phyloP scores from a whole-genome alignment of 2,113 vertebrate genomes.

The Paradoxurus hermaphroditus region DNA sequence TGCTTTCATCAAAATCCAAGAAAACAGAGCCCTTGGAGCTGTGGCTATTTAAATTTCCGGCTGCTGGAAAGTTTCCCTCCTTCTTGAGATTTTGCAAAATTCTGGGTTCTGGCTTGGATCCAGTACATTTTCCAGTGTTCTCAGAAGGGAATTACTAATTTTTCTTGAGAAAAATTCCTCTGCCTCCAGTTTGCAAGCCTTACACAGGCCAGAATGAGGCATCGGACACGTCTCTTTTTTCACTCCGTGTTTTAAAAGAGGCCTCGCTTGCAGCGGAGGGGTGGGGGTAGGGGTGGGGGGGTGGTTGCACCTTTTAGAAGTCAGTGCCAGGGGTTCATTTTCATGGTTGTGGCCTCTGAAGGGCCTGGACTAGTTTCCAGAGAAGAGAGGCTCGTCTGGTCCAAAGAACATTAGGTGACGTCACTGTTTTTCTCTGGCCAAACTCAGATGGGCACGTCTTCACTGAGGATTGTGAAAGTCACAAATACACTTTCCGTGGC shows the following conservation, averaged over 20 bases:
- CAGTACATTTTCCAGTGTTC: not conserved
- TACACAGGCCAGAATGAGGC: not conserved
- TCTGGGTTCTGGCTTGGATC: not conserved
- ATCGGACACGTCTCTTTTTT: accelerated
- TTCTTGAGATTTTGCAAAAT: not conserved
- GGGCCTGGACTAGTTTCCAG: not conserved
- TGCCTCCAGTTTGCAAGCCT: not conserved
- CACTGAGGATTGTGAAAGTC: not conserved
- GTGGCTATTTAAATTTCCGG: not conserved
- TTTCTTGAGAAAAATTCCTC: not conserved
- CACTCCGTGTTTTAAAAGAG: not conserved
- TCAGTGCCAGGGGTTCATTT: not conserved
- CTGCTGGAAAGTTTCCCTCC: not conserved
- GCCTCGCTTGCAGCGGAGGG: not conserved
- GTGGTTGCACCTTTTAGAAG: not conserved
- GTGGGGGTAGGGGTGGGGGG: too few relatives aligned
- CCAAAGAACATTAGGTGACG: not conserved
- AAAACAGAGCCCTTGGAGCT: not conserved
- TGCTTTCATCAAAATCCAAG: not conserved
- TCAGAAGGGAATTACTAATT: not conserved
- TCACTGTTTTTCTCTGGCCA: not conserved
- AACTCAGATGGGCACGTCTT: not conserved
- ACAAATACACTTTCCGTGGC: not conserved
- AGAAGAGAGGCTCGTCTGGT: not conserved
- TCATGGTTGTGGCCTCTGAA: not conserved